Conservation (phyloP, 2,888 invertebrate species). For the Teleogryllus oceanicus region DNA sequence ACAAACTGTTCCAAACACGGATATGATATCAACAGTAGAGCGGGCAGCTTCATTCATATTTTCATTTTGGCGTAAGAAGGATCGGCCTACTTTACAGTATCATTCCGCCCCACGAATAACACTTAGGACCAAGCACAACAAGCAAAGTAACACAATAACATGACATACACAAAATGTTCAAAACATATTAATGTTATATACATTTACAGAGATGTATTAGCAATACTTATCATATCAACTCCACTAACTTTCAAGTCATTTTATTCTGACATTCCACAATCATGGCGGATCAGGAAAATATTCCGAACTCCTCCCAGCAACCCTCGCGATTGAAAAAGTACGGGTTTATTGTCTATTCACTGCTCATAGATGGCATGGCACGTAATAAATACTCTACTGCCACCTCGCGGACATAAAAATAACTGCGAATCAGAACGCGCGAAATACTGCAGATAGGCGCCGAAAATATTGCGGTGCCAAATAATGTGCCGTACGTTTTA, state of each 20-base stretch:
- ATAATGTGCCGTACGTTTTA: too few species aligned
- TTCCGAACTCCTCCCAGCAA: slow-evolving; percentile 11
- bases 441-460: too few species aligned
- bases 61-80: slow-evolving; percentile 27
- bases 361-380: too few species aligned
- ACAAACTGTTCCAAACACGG: neutral
- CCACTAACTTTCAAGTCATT: neutral
- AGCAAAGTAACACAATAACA: neutral
- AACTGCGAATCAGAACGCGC: too few species aligned
- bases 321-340: neutral
- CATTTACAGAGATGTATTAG: neutral
- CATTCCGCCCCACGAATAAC: slow-evolving; percentile 36
- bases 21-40: neutral
- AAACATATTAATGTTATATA: slow-evolving; percentile 11
- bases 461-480: too few species aligned
- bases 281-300: slow-evolving; percentile 30
- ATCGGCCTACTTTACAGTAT: slow-evolving; percentile 35
- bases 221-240: neutral
- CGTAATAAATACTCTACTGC: too few species aligned
- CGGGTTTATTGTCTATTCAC: too few species aligned
- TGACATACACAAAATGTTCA: slow-evolving; percentile 11
- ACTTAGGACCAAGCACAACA: slow-evolving; percentile 20
- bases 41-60: slow-evolving; percentile 27
- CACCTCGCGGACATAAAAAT: too few species aligned
- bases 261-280: slow-evolving; percentile 19